Evolutionary conservation across 1,140 invertebrate species (phyloP).

Genomic region (Drosophila varians): DNA sequence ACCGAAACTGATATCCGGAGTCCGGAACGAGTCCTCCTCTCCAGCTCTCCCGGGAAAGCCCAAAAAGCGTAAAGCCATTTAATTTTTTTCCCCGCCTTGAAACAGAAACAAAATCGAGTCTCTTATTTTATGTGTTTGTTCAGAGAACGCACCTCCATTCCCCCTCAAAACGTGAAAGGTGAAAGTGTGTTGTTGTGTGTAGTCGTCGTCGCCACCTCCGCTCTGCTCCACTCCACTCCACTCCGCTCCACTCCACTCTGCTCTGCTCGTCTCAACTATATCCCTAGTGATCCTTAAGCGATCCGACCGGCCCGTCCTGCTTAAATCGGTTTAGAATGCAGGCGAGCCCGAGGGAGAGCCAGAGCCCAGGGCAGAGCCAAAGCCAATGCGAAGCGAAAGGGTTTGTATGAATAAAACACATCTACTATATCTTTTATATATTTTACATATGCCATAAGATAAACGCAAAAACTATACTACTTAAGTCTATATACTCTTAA

Average conservation of each 20-base stretch:
- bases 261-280: constrained; percentile 67
- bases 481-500: constrained; percentile 28
- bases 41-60: constrained; percentile 14
- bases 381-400: constrained; percentile 60
- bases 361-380: constrained; percentile 52
- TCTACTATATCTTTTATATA: constrained; percentile 41
- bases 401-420: constrained; percentile 78
- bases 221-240: constrained; percentile 47
- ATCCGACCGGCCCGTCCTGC: constrained; percentile 18
- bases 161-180: constrained; percentile 36
- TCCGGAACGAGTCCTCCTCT: constrained; percentile 26
- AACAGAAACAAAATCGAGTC: constrained; percentile 63
- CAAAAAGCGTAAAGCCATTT: constrained; percentile 23
- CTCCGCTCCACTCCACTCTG: constrained; percentile 64
- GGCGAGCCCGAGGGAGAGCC: constrained; percentile 59
- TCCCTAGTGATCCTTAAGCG: constrained; percentile 56
- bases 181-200: constrained; percentile 56
- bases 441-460: constrained; percentile 28
- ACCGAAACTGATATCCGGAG: constrained; percentile 33
- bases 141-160: constrained; percentile 68
- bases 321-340: constrained; percentile 71
- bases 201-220: constrained; percentile 58
- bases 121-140: constrained; percentile 79
- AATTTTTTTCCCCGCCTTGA: constrained; percentile 36
- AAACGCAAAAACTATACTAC: constrained; percentile 28